Evolutionary conservation across 92 coral and sea anemone species (phyloP).

Genomic region (Palythoa grandiflora): DNA sequence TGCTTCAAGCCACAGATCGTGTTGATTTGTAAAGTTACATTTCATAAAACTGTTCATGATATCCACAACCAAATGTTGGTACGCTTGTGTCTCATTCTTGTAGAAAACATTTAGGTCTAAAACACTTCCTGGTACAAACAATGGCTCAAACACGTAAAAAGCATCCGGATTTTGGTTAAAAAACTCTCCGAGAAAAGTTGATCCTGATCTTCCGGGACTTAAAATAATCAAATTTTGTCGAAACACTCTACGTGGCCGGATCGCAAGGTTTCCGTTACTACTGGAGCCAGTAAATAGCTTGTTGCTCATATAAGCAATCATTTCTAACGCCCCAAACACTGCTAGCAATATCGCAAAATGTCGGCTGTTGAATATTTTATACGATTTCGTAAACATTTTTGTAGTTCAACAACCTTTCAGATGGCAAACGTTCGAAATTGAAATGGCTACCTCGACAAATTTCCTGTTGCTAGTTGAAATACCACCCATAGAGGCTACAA

Average conservation of each 20-base stretch:
- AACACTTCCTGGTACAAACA: constrained; percentile 1
- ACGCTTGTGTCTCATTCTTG: constrained; percentile 6
- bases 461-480: too few relatives aligned
- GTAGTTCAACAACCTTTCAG: too few relatives aligned
- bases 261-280: background rate
- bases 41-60: constrained; percentile 7
- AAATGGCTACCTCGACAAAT: too few relatives aligned
- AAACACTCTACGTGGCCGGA: background rate
- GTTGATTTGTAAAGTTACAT: constrained; percentile 32
- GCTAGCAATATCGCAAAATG: background rate
- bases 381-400: too few relatives aligned
- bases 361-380: too few relatives aligned
- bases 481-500: too few relatives aligned
- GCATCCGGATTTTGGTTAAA: constrained; percentile 35
- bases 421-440: too few relatives aligned
- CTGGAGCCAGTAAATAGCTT: background rate
- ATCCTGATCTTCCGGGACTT: constrained; percentile 48
- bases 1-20: background rate
- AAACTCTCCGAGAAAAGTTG: constrained; percentile 41
- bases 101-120: constrained; percentile 24
- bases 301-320: background rate
- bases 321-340: background rate
- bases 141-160: constrained; percentile 42
- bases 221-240: constrained; percentile 38
- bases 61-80: constrained; percentile 7